Evolutionary conservation across 30 jellyfish, hydroid and myxozoan genomes (phyloP), one percentile per base, ranked within the genome.

Genomic region (Aurelia coerulea): DNA sequence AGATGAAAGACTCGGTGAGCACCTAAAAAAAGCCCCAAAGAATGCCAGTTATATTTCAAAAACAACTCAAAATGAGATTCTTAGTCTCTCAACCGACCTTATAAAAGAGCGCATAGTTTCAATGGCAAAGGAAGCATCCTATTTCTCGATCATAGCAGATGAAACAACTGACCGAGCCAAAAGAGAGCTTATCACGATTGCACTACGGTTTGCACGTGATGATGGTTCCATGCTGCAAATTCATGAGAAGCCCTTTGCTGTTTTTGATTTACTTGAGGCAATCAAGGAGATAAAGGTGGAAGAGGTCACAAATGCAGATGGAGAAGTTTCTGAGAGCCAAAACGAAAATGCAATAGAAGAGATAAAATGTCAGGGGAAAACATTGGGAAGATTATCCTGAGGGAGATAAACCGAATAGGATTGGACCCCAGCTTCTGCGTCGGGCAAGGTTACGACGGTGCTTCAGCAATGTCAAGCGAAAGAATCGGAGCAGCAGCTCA

Each of bases 381-480:
- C 51, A 49, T 74, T 23, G 29, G 68, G 53, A 74, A 74, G 35
- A 23, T 52, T 33, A 74, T 52, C 69, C 42, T 74, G 31, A 53
- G 63, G 51, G 71, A 74, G 63, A 17, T 74, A 74, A 33, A 46
- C 53, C 63, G 68, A 46, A 33, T 74, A 15, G 85, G 85, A 41
- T 46, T 74, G 63, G 71, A 74, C 71, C 18, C 35, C 39, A 31
- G 52, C 34, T 23, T 33, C 4, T 74, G 85, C 71, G 18, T 49
- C 19, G 76, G 85, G 35, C 76, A 74, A 53, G 85, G 85, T 53
- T 74, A 74, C 63, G 76, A 74, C 19, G 85, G 85, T 33, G 85
- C 76, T 41, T 49, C 68, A 14, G 69, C 85, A 46, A 53, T 53
- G 51, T 49, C 85, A 74, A 53, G 85, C 53, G 34, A 74, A 11